Evolutionary conservation across 2,113 vertebrate species (phyloP).

Genomic region (Apteryx owenii): DNA sequence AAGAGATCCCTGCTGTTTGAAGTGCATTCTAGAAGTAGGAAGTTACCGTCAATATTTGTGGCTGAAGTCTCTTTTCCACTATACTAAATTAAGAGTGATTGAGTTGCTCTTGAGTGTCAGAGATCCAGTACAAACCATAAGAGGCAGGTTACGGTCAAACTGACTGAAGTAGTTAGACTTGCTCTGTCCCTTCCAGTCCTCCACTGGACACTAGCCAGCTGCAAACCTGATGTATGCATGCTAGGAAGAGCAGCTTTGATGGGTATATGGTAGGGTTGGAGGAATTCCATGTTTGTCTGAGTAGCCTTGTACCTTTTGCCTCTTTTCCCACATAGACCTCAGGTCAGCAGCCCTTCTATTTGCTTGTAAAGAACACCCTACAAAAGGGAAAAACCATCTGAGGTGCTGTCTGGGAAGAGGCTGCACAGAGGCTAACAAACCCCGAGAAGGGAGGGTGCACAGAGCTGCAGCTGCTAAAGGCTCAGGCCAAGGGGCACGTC

Average conservation of each 20-base stretch:
- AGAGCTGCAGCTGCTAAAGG: background rate
- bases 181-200: background rate
- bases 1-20: background rate
- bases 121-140: slow-evolving; percentile 6
- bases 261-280: too few species aligned
- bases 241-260: background rate
- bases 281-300: background rate
- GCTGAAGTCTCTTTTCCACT: background rate
- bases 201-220: background rate
- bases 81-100: slow-evolving; percentile 32
- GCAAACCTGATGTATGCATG: background rate
- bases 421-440: too few species aligned
- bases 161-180: background rate
- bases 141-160: background rate
- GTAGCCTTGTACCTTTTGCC: background rate
- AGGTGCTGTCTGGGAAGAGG: background rate
- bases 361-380: background rate
- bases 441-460: background rate
- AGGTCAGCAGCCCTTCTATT: background rate
- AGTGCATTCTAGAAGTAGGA: background rate
- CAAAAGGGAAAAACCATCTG: background rate
- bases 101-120: slow-evolving; percentile 32
- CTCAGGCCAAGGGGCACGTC: background rate
- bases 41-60: slow-evolving; percentile 38
- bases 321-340: background rate